Evolutionary conservation across 2,113 vertebrate genomes (phyloP).

Genomic region (Pontoporia blainvillei): DNA sequence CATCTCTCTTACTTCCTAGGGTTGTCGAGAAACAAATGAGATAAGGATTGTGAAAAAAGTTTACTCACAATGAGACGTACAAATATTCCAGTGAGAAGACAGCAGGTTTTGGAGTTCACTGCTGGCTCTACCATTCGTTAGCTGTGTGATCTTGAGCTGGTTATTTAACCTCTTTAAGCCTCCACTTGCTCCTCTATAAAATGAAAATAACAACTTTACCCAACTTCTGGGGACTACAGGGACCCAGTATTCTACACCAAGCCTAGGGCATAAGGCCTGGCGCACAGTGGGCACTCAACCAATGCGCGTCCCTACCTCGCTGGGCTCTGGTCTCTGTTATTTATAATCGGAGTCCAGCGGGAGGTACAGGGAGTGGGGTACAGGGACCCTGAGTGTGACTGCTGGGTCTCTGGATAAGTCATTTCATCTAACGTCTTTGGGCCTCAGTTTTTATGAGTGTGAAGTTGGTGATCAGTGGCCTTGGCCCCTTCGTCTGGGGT

Average conservation of each 20-base stretch:
- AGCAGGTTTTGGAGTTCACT: background rate
- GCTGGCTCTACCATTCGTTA: background rate
- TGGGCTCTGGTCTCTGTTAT: background rate
- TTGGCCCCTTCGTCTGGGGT: background rate
- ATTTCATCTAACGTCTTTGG: background rate
- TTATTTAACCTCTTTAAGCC: background rate
- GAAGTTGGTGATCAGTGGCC: background rate
- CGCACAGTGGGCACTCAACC: rapidly evolving
- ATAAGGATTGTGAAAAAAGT: background rate
- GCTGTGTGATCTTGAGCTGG: background rate
- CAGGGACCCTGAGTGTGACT: background rate
- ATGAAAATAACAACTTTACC: background rate
- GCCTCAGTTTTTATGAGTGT: background rate
- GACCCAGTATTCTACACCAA: background rate
- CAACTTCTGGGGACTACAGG: background rate
- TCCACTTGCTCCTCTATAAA: background rate
- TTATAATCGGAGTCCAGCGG: background rate
- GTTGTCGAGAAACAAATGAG: background rate
- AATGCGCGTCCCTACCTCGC: background rate
- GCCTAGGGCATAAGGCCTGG: background rate
- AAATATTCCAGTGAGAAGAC: background rate
- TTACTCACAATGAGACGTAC: background rate
- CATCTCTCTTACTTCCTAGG: background rate
- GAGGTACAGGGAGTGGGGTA: background rate
- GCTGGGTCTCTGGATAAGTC: background rate